Evolutionary conservation across 2,113 vertebrate genomes (phyloP).

Genomic region (Colaptes auratus): DNA sequence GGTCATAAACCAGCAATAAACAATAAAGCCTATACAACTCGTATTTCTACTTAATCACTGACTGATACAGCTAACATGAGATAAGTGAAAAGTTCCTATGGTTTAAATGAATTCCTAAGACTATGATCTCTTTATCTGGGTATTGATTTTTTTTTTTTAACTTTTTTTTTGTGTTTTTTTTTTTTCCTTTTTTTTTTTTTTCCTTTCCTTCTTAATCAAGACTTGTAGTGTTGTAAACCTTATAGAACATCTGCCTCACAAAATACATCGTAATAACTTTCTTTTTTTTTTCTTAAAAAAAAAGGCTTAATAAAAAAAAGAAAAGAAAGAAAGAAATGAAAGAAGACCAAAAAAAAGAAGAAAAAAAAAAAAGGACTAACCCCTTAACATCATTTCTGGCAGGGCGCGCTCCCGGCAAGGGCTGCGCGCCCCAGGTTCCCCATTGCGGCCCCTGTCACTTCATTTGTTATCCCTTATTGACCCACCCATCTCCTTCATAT

Average conservation of each 20-base stretch:
- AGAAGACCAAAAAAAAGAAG: neutral
- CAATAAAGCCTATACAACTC: constrained; percentile 97
- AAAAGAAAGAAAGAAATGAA: neutral
- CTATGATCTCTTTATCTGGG: constrained; percentile 89
- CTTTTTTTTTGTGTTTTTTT: constrained; percentile 56
- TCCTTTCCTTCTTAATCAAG: constrained; percentile 84
- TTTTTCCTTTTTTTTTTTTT: constrained; percentile 71
- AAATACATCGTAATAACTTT: constrained; percentile 85
- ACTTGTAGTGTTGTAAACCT: constrained; percentile 93
- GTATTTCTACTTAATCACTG: constrained; percentile 93
- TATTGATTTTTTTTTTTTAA: constrained; percentile 76
- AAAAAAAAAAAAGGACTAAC: constrained; percentile 76
- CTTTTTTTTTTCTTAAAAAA: constrained; percentile 40
- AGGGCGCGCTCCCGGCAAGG: constrained; percentile 77
- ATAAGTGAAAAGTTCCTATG: constrained; percentile 95
- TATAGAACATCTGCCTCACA: constrained; percentile 84
- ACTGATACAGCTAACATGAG: constrained; percentile 95
- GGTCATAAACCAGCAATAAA: constrained; percentile 97
- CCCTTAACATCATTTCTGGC: constrained; percentile 80
- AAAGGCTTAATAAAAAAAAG: constrained; percentile 25
- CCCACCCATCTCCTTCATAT: constrained; percentile 88
- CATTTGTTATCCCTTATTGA: constrained; percentile 82
- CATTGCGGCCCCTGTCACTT: constrained; percentile 82
- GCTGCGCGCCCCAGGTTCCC: constrained; percentile 70
- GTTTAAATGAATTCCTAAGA: constrained; percentile 90